Evolutionary conservation across 2,888 invertebrate genomes (phyloP).

Genomic region (Melolontha melolontha): DNA sequence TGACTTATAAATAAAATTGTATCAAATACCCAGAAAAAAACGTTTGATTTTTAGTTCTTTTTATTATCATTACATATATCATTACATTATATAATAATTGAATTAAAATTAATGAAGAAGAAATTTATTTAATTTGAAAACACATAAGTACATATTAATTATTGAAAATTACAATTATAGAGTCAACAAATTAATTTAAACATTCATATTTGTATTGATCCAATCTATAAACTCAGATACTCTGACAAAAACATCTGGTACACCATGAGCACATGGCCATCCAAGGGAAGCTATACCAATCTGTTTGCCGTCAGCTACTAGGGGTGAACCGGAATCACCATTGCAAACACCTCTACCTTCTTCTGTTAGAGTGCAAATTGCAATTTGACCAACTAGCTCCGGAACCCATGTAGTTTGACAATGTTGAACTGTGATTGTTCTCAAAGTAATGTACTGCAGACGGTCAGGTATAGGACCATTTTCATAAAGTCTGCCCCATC

Average conservation of each 20-base stretch:
- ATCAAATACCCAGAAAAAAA: no score
- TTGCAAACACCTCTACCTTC: conserved; percentile 72
- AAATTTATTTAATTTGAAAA: no score
- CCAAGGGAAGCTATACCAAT: conserved; percentile 19
- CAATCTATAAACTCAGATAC: conserved; percentile 11
- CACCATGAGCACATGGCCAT: conserved; percentile 68
- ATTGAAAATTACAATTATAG: no score
- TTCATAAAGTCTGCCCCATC: background rate
- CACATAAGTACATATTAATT: no score
- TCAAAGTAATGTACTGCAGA: background rate
- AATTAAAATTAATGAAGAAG: no score
- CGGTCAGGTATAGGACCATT: background rate
- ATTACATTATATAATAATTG: no score
- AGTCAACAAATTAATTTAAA: no score
- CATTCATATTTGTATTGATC: no score
- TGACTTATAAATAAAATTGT: no score
- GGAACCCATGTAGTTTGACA: background rate
- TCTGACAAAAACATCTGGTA: conserved; percentile 68
- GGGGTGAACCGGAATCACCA: conserved; percentile 66
- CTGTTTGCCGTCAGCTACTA: conserved; percentile 58
- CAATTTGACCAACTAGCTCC: no score
- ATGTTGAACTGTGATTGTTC: background rate
- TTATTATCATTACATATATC: no score
- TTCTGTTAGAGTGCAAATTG: background rate
- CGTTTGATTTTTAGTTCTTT: no score